Percentiles rank a stretch among this genome's conserved stretches.
These are phyloP conservation scores for Gorsachius goisagi DNA, from an alignment of 2,113 vertebrate genomes.

Conservation along the genomic window DNA sequence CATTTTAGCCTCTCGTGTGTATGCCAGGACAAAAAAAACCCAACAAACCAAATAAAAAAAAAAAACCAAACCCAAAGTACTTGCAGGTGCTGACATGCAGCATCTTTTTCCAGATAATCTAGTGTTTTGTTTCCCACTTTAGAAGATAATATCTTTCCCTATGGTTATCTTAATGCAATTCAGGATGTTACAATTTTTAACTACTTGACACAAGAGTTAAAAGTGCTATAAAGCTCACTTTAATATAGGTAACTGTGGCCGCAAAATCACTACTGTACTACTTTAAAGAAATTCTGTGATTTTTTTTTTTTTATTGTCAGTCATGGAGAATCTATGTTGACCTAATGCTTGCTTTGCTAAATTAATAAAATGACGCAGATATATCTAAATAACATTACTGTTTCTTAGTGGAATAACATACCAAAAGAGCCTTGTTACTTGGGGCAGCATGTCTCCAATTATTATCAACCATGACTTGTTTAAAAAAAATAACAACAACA, in stretches of 20 bases:
- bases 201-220: background rate
- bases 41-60: no score
- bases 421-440: background rate
- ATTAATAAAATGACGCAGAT: background rate
- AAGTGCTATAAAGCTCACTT: background rate
- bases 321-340: background rate
- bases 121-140: background rate
- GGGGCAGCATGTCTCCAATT: background rate
- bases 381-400: background rate
- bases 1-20: background rate
- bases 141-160: background rate
- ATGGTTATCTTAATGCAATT: background rate
- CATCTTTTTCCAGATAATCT: background rate
- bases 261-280: background rate
- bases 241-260: background rate
- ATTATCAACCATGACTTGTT: background rate
- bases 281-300: background rate
- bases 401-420: background rate
- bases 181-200: background rate
- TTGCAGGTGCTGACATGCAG: background rate
- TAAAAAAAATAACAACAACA: background rate
- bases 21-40: background rate
- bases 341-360: background rate
- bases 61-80: no score
- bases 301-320: background rate